Percentiles rank a stretch among this genome's conserved stretches.
These are phyloP conservation scores for Coenonympha arcania DNA, from an alignment of 2,888 invertebrate genomes.

Conservation along the genomic window DNA sequence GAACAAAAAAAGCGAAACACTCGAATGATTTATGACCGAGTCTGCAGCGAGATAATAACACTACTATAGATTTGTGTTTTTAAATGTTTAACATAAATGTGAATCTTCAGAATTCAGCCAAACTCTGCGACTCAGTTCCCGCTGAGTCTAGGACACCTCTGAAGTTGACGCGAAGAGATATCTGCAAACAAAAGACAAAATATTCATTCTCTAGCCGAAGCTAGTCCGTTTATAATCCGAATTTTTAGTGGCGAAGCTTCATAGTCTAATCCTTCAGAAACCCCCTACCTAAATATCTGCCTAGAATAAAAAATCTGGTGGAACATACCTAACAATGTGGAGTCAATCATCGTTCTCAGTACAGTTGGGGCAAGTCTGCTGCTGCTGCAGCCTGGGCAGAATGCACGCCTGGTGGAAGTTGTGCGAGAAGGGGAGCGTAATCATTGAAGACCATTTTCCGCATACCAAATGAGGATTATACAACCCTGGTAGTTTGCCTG, in stretches of 20 bases:
- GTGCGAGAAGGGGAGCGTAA: slow-evolving; percentile 54
- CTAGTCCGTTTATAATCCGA: too few relatives aligned
- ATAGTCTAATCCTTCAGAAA: too few relatives aligned
- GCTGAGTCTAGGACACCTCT: neutral
- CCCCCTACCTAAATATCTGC: too few relatives aligned
- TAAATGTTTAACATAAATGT: neutral
- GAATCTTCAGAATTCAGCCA: slow-evolving; percentile 5
- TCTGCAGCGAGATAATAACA: too few relatives aligned
- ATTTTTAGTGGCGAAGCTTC: too few relatives aligned
- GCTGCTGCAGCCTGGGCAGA: slow-evolving; percentile 59
- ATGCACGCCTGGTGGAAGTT: slow-evolving; percentile 61
- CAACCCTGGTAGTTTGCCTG: too few relatives aligned
- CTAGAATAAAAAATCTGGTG: neutral
- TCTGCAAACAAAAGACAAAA: neutral
- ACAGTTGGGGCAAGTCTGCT: slow-evolving; percentile 64
- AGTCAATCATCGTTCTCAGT: slow-evolving; percentile 41
- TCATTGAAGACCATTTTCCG: too few relatives aligned
- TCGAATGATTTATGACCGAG: too few relatives aligned
- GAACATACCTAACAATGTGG: neutral
- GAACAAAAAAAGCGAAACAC: too few relatives aligned
- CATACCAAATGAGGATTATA: too few relatives aligned
- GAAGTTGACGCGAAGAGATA: neutral
- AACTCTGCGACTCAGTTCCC: neutral
- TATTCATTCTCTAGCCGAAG: too few relatives aligned
- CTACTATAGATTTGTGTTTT: neutral